These are phyloP conservation scores for Ranitomeya imitator DNA, from an alignment of 2,113 vertebrate species.

Conservation along the genomic window DNA sequence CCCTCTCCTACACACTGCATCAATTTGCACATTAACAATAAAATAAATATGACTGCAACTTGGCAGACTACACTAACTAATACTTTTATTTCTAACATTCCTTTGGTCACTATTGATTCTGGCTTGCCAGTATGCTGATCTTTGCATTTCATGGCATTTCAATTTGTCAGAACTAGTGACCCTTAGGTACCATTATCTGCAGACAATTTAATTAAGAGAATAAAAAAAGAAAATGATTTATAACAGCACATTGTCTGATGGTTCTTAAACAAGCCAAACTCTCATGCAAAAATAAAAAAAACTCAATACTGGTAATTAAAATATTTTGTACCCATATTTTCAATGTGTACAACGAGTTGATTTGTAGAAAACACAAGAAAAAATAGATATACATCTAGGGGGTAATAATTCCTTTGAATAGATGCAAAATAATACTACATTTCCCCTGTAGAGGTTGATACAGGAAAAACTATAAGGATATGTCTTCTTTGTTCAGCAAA, in stretches of 20 bases:
- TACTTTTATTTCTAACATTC: constrained; percentile 15
- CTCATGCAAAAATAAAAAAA: neutral
- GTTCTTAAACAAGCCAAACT: neutral
- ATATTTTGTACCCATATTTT: neutral
- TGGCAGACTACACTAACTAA: neutral
- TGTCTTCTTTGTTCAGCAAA: neutral
- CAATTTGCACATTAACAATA: neutral
- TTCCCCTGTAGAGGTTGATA: too few relatives aligned
- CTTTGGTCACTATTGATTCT: constrained; percentile 52
- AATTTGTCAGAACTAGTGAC: constrained; percentile 36
- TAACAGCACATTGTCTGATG: neutral
- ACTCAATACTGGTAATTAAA: neutral
- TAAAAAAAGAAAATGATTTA: neutral
- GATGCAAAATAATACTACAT: too few relatives aligned
- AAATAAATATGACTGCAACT: neutral
- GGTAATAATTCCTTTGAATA: too few relatives aligned
- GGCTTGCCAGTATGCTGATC: constrained; percentile 40
- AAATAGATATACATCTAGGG: too few relatives aligned
- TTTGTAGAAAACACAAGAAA: neutral
- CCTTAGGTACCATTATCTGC: constrained; percentile 17
- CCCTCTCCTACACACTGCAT: neutral
- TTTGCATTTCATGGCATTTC: constrained; percentile 31
- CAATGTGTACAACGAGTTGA: neutral
- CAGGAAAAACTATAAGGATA: too few relatives aligned
- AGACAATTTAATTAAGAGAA: constrained; percentile 14